Evolutionary conservation across 2,113 vertebrate species (phyloP).

Genomic region (Prionailurus viverrinus): DNA sequence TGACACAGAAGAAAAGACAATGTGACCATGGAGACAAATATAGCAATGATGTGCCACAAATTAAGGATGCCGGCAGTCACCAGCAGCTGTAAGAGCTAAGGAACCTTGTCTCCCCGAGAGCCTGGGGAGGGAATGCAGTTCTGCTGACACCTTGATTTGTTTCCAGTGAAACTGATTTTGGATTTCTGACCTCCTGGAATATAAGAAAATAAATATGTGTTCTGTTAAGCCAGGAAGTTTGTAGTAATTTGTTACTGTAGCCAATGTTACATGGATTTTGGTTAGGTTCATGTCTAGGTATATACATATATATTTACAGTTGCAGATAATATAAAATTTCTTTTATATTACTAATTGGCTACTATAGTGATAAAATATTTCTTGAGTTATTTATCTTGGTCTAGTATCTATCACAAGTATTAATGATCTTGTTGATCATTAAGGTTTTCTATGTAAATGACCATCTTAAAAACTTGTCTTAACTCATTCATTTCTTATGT

Average conservation of each 20-base stretch:
- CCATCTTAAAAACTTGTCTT: background rate
- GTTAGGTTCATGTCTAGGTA: background rate
- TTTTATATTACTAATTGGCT: conserved; percentile 6
- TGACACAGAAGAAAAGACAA: background rate
- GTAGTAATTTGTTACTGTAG: background rate
- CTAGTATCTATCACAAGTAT: background rate
- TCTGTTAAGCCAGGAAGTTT: background rate
- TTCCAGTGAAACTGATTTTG: background rate
- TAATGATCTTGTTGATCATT: background rate
- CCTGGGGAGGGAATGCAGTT: background rate
- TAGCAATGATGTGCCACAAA: background rate
- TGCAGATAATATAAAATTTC: background rate
- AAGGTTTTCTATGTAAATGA: background rate
- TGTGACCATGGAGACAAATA: background rate
- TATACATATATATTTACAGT: background rate
- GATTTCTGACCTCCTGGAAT: background rate
- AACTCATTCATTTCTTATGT: background rate
- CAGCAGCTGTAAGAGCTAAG: background rate
- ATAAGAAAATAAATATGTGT: background rate
- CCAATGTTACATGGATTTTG: background rate
- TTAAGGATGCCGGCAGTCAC: background rate
- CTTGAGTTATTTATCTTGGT: background rate
- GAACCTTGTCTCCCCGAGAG: background rate
- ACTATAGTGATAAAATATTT: background rate
- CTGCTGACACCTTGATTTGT: background rate